Evolutionary conservation across 2,797 vertebrate species (phyloP).

Genomic region (Megalops cyprinoides): DNA sequence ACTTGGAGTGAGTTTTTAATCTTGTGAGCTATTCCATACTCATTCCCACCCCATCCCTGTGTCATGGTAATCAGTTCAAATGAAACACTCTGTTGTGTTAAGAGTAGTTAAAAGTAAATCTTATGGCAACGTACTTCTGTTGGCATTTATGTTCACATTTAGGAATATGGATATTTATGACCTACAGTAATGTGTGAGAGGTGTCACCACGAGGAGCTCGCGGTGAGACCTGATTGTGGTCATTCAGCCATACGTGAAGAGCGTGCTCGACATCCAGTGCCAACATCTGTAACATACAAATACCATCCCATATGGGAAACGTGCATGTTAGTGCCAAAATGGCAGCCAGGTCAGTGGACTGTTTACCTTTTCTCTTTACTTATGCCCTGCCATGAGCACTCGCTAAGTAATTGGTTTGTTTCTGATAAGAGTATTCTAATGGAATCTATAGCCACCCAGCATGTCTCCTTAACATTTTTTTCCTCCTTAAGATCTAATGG

Average conservation of each 20-base stretch:
- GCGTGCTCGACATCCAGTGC: slow-evolving; percentile 27
- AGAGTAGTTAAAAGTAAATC: neutral
- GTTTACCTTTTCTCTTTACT: slow-evolving; percentile 37
- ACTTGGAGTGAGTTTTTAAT: neutral
- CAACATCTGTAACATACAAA: slow-evolving; percentile 39
- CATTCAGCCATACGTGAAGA: neutral
- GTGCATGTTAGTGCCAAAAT: slow-evolving; percentile 75
- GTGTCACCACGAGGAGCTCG: neutral
- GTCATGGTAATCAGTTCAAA: no score
- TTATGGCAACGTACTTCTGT: neutral
- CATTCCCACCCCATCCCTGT: neutral
- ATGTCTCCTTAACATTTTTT: slow-evolving; percentile 17
- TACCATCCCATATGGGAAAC: slow-evolving; percentile 57
- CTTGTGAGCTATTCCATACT: neutral
- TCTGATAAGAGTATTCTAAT: slow-evolving; percentile 28
- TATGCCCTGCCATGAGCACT: neutral
- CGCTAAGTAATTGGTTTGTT: slow-evolving; percentile 19
- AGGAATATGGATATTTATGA: neutral
- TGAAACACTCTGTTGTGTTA: no score
- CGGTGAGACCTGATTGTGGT: neutral
- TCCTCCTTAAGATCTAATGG: neutral
- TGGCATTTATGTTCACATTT: neutral
- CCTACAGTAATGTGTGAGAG: neutral
- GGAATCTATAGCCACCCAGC: slow-evolving; percentile 24
- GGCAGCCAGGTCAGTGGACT: slow-evolving; percentile 54